A percentile compares a stretch with the other conserved stretches of the same genome.
These are phyloP conservation scores for Pseudochromis fuscus DNA, from an alignment of 2,797 vertebrate species.

Conservation along the genomic window DNA sequence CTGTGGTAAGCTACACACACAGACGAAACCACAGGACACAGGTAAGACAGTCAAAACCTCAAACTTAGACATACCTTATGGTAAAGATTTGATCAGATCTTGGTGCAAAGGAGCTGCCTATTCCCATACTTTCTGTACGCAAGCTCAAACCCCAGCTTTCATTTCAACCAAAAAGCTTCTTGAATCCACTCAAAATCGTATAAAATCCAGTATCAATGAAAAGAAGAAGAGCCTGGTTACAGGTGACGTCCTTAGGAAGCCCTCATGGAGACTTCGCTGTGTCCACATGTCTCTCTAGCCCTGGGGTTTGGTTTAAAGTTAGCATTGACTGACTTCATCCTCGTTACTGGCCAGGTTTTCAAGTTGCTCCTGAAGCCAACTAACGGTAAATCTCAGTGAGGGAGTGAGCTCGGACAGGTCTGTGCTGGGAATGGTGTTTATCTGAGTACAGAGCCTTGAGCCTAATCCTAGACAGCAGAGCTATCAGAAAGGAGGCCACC, in stretches of 20 bases:
- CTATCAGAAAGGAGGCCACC: slow-evolving; percentile 65
- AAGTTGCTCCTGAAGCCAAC: slow-evolving; percentile 54
- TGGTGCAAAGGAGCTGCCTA: slow-evolving; percentile 91
- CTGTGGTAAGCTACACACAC: neutral
- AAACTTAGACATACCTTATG: slow-evolving; percentile 84
- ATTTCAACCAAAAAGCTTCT: slow-evolving; percentile 53
- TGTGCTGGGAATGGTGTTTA: slow-evolving; percentile 50
- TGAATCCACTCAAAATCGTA: slow-evolving; percentile 38
- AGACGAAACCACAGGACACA: neutral
- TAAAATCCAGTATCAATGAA: slow-evolving; percentile 48
- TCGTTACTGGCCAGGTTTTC: slow-evolving; percentile 3
- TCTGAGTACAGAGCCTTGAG: slow-evolving; percentile 65
- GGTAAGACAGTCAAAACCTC: neutral
- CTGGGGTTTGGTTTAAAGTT: slow-evolving; percentile 18
- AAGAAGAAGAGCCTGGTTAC: slow-evolving; percentile 37
- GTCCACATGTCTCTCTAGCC: slow-evolving; percentile 4
- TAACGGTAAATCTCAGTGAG: slow-evolving; percentile 64
- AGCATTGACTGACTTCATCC: slow-evolving; percentile 29
- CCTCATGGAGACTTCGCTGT: slow-evolving; percentile 31
- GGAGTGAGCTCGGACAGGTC: slow-evolving; percentile 53
- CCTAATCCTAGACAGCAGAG: slow-evolving; percentile 79
- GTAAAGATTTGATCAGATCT: slow-evolving; percentile 90
- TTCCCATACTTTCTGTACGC: slow-evolving; percentile 85
- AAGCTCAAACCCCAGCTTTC: slow-evolving; percentile 64
- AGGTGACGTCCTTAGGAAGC: slow-evolving; percentile 30